Percentiles rank a stretch among this genome's conserved stretches.
These are phyloP conservation scores for Andrena praecox DNA, from an alignment of 2,888 invertebrate species.

Conservation along the genomic window DNA sequence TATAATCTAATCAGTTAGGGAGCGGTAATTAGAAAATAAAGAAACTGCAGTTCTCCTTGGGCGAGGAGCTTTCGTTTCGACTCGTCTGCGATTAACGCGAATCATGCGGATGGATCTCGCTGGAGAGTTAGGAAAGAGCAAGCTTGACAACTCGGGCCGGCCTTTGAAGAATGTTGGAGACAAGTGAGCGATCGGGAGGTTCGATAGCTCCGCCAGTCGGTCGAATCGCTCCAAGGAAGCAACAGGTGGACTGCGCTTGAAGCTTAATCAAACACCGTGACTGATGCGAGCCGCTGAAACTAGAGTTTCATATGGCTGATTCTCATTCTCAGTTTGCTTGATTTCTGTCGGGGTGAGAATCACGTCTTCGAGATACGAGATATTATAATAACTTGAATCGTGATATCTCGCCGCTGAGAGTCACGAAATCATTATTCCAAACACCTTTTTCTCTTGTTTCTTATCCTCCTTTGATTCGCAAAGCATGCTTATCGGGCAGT, in stretches of 20 bases:
- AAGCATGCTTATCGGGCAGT: background rate
- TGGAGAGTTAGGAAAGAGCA: too few species aligned
- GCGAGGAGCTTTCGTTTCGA: background rate
- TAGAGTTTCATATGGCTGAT: background rate
- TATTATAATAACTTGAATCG: background rate
- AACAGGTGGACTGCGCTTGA: too few species aligned
- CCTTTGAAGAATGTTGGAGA: too few species aligned
- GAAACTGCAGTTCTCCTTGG: too few species aligned
- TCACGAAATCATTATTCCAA: background rate
- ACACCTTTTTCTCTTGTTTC: background rate
- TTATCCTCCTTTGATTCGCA: background rate
- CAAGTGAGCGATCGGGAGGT: too few species aligned
- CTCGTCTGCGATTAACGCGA: too few species aligned
- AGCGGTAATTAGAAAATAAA: conserved; percentile 13
- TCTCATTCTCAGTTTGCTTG: background rate
- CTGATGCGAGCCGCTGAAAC: background rate
- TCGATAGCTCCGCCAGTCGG: too few species aligned
- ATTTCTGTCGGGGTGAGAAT: background rate
- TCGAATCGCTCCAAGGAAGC: too few species aligned
- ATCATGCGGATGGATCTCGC: too few species aligned
- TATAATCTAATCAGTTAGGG: conserved; percentile 19
- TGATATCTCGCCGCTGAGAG: background rate
- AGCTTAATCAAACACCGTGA: background rate
- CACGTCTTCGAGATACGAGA: background rate
- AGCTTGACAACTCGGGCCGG: too few species aligned